Base-by-base conservation (phyloP, 2,888 invertebrate species). In the Congeria kusceri region DNA sequence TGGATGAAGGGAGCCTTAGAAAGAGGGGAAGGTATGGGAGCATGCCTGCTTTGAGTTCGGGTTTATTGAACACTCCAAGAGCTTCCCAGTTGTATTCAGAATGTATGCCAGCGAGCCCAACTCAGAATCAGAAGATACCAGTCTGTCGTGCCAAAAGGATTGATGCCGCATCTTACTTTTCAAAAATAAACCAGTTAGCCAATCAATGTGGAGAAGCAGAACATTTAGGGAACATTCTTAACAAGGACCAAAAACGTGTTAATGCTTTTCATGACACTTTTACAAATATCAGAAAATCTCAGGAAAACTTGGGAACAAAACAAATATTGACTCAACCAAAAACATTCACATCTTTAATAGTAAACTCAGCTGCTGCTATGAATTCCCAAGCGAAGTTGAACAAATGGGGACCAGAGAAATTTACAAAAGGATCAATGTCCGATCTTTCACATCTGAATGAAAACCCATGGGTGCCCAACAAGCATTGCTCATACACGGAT, bases 391-490 rank as follows among this genome's bases (percentile, higher is more conserved):
- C 86, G n/a, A 81, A 76, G 47, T 64, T 88, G 39, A 85, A 82
- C 47, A 82, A 84, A 64, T 86, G 85, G 85, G 74, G 76, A 49
- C 70, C 61, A 9, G 89, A 88, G 32, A 85, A 85, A 57, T 84
- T 88, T 53, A 86, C 83, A 9, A 80, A 83, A 62, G 86, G 85
- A 23, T 89, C 87, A 0, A 65, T 86, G 69, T 69, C 70, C 28
- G 87, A 88, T 73, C 29, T 87, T 9, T 83, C 87, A 20, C 84
- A 86, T 64, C 68, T 85, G 5, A 65, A 79, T 39, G 89, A 88
- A 59, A 88, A 90, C 77, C 89, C 89, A 1, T 90, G 89, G 89
- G 81, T 89, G 47, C 75, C 59, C 9, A 79, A 86, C 58, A 79
- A 83, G 25, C 67, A 66, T 25, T 66, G 77, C 47, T 72, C 83